Evolutionary conservation across 2,888 invertebrate species (phyloP).

Genomic region (Cactoblastis cactorum): DNA sequence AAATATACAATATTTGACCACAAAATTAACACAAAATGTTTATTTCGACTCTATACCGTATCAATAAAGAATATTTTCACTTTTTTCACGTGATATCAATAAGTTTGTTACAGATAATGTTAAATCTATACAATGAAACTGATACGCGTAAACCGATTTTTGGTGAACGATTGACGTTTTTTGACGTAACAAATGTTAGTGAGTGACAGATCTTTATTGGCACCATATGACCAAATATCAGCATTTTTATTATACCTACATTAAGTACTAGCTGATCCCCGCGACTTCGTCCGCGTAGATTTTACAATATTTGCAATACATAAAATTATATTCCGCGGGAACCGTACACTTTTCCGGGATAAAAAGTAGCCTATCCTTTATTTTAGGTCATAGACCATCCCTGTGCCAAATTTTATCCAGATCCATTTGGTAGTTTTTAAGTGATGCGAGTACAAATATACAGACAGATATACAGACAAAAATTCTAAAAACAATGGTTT

Average conservation of each 20-base stretch:
- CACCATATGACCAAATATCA: slow-evolving; percentile 18
- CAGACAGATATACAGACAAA: too few species aligned
- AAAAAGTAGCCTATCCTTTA: too few species aligned
- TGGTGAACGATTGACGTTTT: slow-evolving; percentile 26
- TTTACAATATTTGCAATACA: too few species aligned
- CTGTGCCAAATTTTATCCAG: too few species aligned
- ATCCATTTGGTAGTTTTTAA: too few species aligned
- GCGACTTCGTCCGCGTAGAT: too few species aligned
- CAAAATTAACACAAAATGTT: slow-evolving; percentile 6
- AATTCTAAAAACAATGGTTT: too few species aligned
- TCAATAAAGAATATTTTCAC: slow-evolving; percentile 14
- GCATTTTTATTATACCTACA: slow-evolving; percentile 11
- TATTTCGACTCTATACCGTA: slow-evolving; percentile 11
- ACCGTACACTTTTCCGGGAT: too few species aligned
- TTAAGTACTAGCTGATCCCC: too few species aligned
- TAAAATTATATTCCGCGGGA: too few species aligned
- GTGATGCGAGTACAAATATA: too few species aligned
- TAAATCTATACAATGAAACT: slow-evolving; percentile 35
- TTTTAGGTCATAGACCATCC: too few species aligned
- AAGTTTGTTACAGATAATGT: slow-evolving; percentile 27
- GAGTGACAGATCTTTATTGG: slow-evolving; percentile 35
- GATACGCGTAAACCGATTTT: slow-evolving; percentile 43
- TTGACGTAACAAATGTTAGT: slow-evolving; percentile 18
- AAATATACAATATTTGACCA: slow-evolving; percentile 36
- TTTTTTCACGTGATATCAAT: not conserved